Conservation (phyloP, 2,113 vertebrate genomes). For the Oryzias celebensis region DNA sequence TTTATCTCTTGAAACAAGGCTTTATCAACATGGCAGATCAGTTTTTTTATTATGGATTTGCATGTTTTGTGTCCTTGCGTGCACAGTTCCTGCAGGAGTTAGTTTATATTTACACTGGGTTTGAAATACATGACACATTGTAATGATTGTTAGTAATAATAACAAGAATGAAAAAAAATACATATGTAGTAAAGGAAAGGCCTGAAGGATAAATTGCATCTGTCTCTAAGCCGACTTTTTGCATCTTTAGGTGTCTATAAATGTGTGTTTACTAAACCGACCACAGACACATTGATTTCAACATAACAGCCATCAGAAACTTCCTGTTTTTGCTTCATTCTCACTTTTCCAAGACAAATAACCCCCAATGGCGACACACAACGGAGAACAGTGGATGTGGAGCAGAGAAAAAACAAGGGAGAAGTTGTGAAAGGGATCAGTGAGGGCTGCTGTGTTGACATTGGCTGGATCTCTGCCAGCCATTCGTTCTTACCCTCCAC, state of each 20-base stretch:
- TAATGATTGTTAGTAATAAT: too few species aligned
- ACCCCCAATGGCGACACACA: slow-evolving; percentile 27
- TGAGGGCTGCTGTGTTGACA: slow-evolving; percentile 55
- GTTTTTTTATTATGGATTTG: neutral
- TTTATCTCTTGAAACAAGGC: neutral
- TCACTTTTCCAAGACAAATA: slow-evolving; percentile 31
- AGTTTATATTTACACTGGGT: too few species aligned
- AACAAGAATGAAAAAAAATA: neutral
- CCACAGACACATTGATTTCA: slow-evolving; percentile 14
- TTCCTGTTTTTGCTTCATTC: slow-evolving; percentile 22
- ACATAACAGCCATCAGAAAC: slow-evolving; percentile 1
- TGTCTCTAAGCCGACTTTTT: slow-evolving; percentile 5
- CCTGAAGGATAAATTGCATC: neutral
- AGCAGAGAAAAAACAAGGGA: slow-evolving; percentile 36
- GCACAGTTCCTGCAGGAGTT: neutral
- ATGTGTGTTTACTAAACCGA: slow-evolving; percentile 22
- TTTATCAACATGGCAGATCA: neutral
- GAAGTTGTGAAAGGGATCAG: slow-evolving; percentile 45
- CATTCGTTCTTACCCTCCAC: slow-evolving; percentile 51
- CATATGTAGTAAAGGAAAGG: neutral
- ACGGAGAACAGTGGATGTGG: slow-evolving; percentile 26
- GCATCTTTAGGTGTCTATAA: slow-evolving; percentile 18
- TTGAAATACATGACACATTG: too few species aligned
- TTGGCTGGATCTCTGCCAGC: slow-evolving; percentile 59
- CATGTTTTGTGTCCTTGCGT: neutral